A percentile compares a stretch with the other conserved stretches of the same genome.
phyloP scores from a whole-genome alignment of 2,113 vertebrate genomes.

The Callionymus lyra region DNA sequence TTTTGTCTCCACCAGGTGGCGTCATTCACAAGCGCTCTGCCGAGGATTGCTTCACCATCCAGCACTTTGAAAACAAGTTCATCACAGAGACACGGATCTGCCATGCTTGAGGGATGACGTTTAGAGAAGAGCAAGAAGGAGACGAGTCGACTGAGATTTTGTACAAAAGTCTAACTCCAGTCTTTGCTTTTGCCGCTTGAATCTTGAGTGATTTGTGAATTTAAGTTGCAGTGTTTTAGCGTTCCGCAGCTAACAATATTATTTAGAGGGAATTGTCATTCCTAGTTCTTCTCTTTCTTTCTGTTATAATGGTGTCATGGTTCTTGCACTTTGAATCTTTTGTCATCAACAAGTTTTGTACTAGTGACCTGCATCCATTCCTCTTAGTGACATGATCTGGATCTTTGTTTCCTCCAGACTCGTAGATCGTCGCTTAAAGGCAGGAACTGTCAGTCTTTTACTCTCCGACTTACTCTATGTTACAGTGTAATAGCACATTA shows the following conservation, averaged over 20 bases:
- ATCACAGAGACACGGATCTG: slow-evolving; percentile 87
- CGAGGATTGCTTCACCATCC: slow-evolving; percentile 80
- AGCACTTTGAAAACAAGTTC: slow-evolving; percentile 87
- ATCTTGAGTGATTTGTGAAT: slow-evolving; percentile 43
- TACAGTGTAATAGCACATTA: slow-evolving; percentile 20
- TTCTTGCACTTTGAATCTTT: no score
- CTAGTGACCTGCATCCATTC: slow-evolving; percentile 17
- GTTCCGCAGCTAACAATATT: no score
- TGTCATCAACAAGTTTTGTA: slow-evolving; percentile 25
- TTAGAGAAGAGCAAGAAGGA: slow-evolving; percentile 16
- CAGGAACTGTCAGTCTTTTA: no score
- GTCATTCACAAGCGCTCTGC: slow-evolving; percentile 82
- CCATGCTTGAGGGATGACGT: slow-evolving; percentile 63
- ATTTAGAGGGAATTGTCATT: no score
- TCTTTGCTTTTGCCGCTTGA: slow-evolving; percentile 39
- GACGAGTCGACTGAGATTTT: slow-evolving; percentile 28
- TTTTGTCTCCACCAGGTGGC: slow-evolving; percentile 30
- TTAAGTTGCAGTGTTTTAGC: slow-evolving; percentile 24
- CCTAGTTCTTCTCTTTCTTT: no score
- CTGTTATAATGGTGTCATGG: no score
- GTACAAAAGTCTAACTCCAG: slow-evolving; percentile 34
- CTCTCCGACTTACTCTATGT: slow-evolving; percentile 8
- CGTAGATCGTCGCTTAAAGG: no score
- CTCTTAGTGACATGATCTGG: slow-evolving; percentile 13
- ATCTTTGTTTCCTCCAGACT: slow-evolving; percentile 32